phyloP scores from a whole-genome alignment of 2,113 vertebrate species.

The Microcebus griseorufus region DNA sequence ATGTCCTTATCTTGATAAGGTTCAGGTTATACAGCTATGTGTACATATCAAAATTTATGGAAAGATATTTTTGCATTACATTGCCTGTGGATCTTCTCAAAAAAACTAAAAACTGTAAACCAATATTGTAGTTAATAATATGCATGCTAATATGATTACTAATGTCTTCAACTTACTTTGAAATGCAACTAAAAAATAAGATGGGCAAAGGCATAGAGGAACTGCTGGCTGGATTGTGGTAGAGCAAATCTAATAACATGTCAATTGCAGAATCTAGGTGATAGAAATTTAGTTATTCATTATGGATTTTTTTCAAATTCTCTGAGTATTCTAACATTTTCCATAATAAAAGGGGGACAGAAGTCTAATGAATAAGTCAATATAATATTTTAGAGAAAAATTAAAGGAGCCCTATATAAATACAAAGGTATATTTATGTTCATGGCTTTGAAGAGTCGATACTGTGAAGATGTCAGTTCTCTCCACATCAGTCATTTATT shows the following conservation, averaged over 20 bases:
- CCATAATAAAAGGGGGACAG: neutral
- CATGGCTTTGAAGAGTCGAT: neutral
- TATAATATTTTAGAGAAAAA: neutral
- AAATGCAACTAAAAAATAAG: neutral
- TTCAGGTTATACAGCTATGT: neutral
- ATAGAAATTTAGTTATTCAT: neutral
- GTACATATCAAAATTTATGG: neutral
- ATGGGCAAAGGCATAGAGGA: neutral
- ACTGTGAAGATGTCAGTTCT: neutral
- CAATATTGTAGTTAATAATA: neutral
- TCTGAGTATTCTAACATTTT: neutral
- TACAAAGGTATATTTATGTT: neutral
- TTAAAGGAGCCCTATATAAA: neutral
- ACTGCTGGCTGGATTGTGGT: neutral
- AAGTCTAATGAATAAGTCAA: neutral
- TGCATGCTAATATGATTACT: neutral
- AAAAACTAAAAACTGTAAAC: neutral
- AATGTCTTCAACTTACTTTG: neutral
- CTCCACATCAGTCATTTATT: neutral
- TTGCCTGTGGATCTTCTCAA: neutral
- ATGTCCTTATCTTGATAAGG: neutral
- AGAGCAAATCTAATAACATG: neutral
- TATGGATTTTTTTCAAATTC: neutral
- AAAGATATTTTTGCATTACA: neutral
- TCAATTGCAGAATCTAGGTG: neutral